A percentile compares a stretch with the other conserved stretches of the same genome.
These are phyloP conservation scores for Alosa alosa DNA, from an alignment of 2,113 vertebrate genomes.

Conservation along the genomic window DNA sequence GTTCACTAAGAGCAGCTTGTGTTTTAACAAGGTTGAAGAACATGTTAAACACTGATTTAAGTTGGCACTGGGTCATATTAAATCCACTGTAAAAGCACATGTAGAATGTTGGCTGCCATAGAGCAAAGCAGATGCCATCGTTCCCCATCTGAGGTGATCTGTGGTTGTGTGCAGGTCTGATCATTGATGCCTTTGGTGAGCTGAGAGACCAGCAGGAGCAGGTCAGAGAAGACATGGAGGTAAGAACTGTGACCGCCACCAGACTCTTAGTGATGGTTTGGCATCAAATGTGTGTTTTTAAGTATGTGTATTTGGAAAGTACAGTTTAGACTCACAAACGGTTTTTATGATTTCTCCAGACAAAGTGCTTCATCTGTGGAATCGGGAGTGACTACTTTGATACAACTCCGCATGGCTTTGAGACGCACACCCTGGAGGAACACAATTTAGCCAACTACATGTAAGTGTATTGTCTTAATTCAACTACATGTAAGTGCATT, in stretches of 20 bases:
- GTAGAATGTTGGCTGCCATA: not conserved
- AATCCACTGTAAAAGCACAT: not conserved
- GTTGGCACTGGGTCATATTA: not conserved
- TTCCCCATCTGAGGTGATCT: not conserved
- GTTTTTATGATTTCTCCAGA: conserved; percentile 63
- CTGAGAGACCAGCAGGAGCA: conserved; percentile 90
- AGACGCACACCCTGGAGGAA: conserved; percentile 89
- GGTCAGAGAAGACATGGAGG: conserved; percentile 96
- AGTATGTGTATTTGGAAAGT: not conserved
- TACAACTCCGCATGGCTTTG: conserved; percentile 88
- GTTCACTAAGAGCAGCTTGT: too few species aligned
- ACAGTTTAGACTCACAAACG: not conserved
- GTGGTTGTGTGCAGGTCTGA: conserved; percentile 73
- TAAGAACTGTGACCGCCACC: conserved; percentile 47
- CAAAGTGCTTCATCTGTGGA: conserved; percentile 93
- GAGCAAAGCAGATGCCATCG: not conserved
- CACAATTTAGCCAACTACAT: conserved; percentile 89
- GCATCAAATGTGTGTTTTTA: too few species aligned
- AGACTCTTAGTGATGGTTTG: too few species aligned
- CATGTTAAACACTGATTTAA: not conserved
- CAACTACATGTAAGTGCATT: too few species aligned
- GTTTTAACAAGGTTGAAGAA: not conserved
- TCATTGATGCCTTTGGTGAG: conserved; percentile 90
- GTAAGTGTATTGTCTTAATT: conserved; percentile 50
- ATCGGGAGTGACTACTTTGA: conserved; percentile 94